These are phyloP conservation scores for Gisinianus flammeolus DNA, from an alignment of 2,888 invertebrate species.

Conservation along the genomic window DNA sequence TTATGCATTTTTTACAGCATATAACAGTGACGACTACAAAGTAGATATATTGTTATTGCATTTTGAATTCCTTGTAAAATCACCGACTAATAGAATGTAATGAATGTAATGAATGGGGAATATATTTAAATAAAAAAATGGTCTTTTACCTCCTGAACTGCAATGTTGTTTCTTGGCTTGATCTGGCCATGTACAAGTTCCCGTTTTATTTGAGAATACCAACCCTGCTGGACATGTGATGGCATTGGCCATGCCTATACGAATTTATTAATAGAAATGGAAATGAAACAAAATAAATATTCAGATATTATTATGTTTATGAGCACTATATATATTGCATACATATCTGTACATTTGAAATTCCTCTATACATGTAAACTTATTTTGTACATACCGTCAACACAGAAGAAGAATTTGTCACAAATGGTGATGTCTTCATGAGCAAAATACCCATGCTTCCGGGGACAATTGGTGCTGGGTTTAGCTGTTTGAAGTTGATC, in stretches of 20 bases:
- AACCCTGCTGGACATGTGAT: conserved; percentile 86
- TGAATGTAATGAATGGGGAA: no score
- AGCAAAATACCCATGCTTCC: conserved; percentile 85
- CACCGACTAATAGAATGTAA: no score
- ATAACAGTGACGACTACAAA: no score
- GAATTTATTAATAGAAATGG: conserved; percentile 12
- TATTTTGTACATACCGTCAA: neutral
- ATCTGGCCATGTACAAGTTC: conserved; percentile 92
- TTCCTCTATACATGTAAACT: no score
- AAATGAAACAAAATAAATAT: no score
- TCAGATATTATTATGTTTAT: no score
- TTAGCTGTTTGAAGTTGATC: conserved; percentile 77
- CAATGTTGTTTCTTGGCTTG: conserved; percentile 87
- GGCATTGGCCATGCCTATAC: conserved; percentile 79
- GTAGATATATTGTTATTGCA: no score
- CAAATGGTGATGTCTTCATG: conserved; percentile 72
- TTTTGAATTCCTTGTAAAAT: no score
- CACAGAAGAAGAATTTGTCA: neutral
- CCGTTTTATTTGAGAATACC: conserved; percentile 77
- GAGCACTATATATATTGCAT: no score
- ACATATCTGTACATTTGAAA: no score
- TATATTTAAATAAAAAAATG: no score
- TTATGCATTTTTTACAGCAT: no score
- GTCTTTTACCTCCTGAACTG: conserved; percentile 71
- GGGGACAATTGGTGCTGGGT: conserved; percentile 75